Conservation (phyloP, 2,113 vertebrate genomes). For the Numida meleagris region DNA sequence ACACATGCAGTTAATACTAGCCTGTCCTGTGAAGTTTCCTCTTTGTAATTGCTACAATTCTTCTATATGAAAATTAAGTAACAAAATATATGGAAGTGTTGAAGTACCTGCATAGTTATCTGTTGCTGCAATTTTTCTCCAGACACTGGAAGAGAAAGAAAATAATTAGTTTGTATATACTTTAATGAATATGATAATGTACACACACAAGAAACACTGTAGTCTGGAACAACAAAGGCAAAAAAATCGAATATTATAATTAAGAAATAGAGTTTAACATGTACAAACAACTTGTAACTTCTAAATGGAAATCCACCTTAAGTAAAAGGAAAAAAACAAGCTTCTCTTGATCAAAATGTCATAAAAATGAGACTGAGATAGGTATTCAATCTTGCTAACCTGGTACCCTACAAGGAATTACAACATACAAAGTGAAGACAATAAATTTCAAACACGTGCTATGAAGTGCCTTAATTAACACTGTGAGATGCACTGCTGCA, state of each 20-base stretch:
- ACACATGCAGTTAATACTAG: not conserved
- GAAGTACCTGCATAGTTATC: conserved; percentile 74
- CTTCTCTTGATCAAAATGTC: not conserved
- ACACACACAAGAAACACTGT: not conserved
- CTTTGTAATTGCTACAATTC: not conserved
- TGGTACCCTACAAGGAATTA: not conserved
- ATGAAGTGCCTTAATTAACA: not conserved
- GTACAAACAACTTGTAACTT: not conserved
- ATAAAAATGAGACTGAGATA: not conserved
- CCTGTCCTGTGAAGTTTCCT: not conserved
- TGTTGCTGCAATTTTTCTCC: conserved; percentile 62
- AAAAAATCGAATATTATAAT: not conserved
- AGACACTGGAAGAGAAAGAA: conserved; percentile 77
- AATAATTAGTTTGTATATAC: conserved; percentile 5
- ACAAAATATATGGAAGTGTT: not conserved
- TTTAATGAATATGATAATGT: not conserved
- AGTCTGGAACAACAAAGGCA: not conserved
- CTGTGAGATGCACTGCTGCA: not conserved
- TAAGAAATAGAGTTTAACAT: not conserved
- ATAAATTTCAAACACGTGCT: not conserved
- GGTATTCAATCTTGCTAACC: not conserved
- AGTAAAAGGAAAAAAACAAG: not conserved
- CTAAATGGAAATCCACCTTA: not conserved
- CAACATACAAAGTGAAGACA: not conserved
- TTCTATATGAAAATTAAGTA: not conserved